Conservation (phyloP, 2,797 vertebrate genomes). For the Chlorospingus semifuscus region DNA sequence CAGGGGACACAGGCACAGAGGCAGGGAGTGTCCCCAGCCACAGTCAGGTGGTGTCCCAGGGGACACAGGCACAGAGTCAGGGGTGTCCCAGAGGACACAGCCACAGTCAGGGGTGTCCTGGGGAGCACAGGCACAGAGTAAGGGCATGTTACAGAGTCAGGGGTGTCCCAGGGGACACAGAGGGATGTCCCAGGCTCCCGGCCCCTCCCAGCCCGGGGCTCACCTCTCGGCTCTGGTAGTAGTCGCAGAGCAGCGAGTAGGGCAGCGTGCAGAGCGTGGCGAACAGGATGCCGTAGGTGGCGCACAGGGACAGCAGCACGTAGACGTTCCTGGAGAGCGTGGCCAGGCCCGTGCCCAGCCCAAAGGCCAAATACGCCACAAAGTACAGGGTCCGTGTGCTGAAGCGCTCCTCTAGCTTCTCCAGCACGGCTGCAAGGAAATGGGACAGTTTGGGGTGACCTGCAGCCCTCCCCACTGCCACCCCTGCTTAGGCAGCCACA, state of each 20-base stretch:
- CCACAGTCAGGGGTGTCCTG: too few relatives aligned
- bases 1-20: too few relatives aligned
- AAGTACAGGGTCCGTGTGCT: slow-evolving; percentile 94
- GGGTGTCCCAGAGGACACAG: too few relatives aligned
- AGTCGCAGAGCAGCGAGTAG: slow-evolving; percentile 98
- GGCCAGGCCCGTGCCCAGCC: slow-evolving; percentile 92
- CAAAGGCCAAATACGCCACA: slow-evolving; percentile 93
- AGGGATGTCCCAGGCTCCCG: neutral
- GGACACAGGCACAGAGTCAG: too few relatives aligned
- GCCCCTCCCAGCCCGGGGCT: neutral
- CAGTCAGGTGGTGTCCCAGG: too few relatives aligned
- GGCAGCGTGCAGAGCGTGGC: slow-evolving; percentile 97
- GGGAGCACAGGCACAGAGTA: neutral
- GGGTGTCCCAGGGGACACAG: neutral
- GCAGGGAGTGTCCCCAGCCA: too few relatives aligned
- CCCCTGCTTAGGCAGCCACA: neutral
- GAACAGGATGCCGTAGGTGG: slow-evolving; percentile 94
- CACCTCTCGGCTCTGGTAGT: slow-evolving; percentile 97
- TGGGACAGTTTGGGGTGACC: neutral
- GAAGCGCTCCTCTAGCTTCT: slow-evolving; percentile 94
- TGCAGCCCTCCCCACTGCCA: neutral
- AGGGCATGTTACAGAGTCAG: neutral
- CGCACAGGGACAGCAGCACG: slow-evolving; percentile 90
- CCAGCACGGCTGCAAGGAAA: slow-evolving; percentile 83
- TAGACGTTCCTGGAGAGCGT: slow-evolving; percentile 93